Evolutionary conservation across 2,113 vertebrate genomes (phyloP).

Genomic region (Macquaria ambigua): DNA sequence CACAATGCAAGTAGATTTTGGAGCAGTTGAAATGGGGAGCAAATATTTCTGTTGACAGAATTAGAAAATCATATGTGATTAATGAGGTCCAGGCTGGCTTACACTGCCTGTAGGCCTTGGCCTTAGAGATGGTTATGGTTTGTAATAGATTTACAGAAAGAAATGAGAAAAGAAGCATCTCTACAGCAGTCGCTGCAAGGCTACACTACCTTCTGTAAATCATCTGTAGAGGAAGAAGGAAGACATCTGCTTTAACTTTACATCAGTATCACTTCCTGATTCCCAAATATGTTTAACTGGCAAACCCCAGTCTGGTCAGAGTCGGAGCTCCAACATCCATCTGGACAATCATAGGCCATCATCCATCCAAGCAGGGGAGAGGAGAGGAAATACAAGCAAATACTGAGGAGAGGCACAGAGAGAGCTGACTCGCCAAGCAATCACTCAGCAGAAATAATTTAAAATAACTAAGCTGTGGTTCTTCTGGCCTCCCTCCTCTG

Average conservation of each 20-base stretch:
- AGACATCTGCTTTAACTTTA: slow-evolving; percentile 46
- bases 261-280: slow-evolving; percentile 48
- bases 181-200: slow-evolving; percentile 16
- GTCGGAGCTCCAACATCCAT: slow-evolving; percentile 59
- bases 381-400: slow-evolving; percentile 37
- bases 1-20: background rate
- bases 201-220: slow-evolving; percentile 26
- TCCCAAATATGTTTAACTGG: slow-evolving; percentile 54
- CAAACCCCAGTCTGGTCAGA: slow-evolving; percentile 29
- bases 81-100: background rate
- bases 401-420: slow-evolving; percentile 34
- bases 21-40: slow-evolving; percentile 14
- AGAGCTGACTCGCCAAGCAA: slow-evolving; percentile 60
- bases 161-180: background rate
- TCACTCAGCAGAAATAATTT: slow-evolving; percentile 75
- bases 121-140: background rate
- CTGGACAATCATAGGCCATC: slow-evolving; percentile 63
- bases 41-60: slow-evolving; percentile 16
- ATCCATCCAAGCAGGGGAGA: slow-evolving; percentile 45
- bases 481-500: slow-evolving; percentile 23
- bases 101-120: background rate
- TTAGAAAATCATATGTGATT: background rate
- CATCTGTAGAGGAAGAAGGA: background rate
- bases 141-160: background rate
- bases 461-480: slow-evolving; percentile 56